These are phyloP conservation scores for Pristionchus mayeri DNA, from an alignment of 2,888 invertebrate genomes.

Conservation along the genomic window DNA sequence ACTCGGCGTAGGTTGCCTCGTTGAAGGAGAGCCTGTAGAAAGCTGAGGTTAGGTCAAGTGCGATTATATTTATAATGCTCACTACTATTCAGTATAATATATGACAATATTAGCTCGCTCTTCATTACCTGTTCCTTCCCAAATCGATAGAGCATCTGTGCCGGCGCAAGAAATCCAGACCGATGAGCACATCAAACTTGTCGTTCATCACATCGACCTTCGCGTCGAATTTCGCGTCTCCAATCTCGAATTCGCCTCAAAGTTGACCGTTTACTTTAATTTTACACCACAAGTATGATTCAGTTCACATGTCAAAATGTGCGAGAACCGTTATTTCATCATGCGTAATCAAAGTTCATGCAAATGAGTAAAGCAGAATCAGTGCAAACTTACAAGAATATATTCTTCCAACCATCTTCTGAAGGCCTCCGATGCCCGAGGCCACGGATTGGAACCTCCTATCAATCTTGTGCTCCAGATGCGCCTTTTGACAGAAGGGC, in stretches of 20 bases:
- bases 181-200: conserved; percentile 96
- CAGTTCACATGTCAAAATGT: too few relatives aligned
- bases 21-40: conserved; percentile 55
- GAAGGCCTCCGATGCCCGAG: conserved; percentile 96
- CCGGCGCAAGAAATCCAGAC: conserved; percentile 89
- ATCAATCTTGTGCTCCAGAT: conserved; percentile 81
- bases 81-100: too few relatives aligned
- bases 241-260: conserved; percentile 89
- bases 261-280: neutral
- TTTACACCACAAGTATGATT: too few relatives aligned
- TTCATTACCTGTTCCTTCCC: conserved; percentile 84
- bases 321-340: too few relatives aligned
- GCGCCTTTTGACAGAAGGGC: conserved; percentile 84
- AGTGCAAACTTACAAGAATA: conserved; percentile 85
- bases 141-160: conserved; percentile 90
- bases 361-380: too few relatives aligned
- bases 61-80: too few relatives aligned
- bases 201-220: conserved; percentile 96
- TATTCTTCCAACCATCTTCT: conserved; percentile 93
- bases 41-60: too few relatives aligned
- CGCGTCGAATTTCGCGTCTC: conserved; percentile 91
- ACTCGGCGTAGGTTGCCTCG: conserved; percentile 63
- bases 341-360: too few relatives aligned
- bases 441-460: conserved; percentile 95
- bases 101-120: neutral